Evolutionary conservation across 2,888 invertebrate genomes (phyloP).

Genomic region (Drosophila lutescens): DNA sequence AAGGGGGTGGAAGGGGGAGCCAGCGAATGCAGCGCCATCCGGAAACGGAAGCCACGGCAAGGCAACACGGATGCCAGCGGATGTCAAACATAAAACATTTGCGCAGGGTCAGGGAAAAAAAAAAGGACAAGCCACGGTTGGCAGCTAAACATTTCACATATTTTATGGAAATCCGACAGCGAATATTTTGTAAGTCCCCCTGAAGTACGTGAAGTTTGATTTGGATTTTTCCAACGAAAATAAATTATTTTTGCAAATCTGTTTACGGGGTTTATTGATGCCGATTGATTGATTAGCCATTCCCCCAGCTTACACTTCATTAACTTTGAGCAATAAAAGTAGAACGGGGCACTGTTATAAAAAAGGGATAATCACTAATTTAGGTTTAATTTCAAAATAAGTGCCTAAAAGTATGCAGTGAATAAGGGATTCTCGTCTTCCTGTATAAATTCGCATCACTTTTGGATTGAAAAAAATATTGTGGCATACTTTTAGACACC

Average conservation of each 20-base stretch:
- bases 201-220: slow-evolving; percentile 2
- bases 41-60: slow-evolving; percentile 66
- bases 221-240: not conserved
- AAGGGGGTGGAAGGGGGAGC: not conserved
- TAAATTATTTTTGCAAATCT: slow-evolving; percentile 26
- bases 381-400: too few relatives aligned
- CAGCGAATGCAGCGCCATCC: slow-evolving; percentile 36
- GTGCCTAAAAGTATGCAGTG: too few relatives aligned
- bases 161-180: slow-evolving; percentile 32
- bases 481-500: too few relatives aligned
- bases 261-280: slow-evolving; percentile 30
- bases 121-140: slow-evolving; percentile 1
- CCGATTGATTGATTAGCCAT: slow-evolving; percentile 27
- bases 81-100: slow-evolving; percentile 52
- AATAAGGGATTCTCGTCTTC: too few relatives aligned
- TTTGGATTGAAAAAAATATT: too few relatives aligned
- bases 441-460: too few relatives aligned
- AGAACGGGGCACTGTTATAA: not conserved
- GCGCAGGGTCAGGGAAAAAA: slow-evolving; percentile 18
- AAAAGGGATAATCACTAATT: not conserved
- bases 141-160: slow-evolving; percentile 17
- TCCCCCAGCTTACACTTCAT: slow-evolving; percentile 8
- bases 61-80: slow-evolving; percentile 45
- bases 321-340: slow-evolving; percentile 24
- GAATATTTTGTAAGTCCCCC: slow-evolving; percentile 12